Evolutionary conservation across 2,888 invertebrate genomes (phyloP).

Genomic region (Timandra comae): DNA sequence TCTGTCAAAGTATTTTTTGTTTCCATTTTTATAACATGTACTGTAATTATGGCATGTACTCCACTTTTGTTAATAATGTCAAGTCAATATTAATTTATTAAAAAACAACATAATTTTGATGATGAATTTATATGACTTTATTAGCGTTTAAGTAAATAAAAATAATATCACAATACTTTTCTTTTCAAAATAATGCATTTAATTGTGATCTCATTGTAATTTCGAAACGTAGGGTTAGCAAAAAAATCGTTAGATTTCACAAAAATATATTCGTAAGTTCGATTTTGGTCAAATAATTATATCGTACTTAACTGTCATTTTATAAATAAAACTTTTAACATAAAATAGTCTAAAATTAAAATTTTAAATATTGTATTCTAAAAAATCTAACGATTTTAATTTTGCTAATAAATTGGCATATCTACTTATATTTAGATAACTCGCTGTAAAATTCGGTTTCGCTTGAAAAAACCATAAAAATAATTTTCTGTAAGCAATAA

Average conservation of each 20-base stretch:
- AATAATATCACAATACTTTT: conserved; percentile 26
- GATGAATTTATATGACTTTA: conserved; percentile 5
- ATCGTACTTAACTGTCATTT: too few species aligned
- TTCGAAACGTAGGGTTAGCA: conserved; percentile 22
- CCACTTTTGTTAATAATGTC: too few species aligned
- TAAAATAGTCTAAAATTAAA: too few species aligned
- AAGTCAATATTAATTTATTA: too few species aligned
- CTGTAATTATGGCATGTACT: too few species aligned
- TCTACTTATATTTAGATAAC: neutral
- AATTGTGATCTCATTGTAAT: conserved; percentile 63
- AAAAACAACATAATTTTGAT: conserved; percentile 4
- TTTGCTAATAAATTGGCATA: neutral
- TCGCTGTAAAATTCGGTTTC: neutral
- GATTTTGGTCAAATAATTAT: too few species aligned
- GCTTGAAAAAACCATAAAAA: neutral
- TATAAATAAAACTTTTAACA: too few species aligned
- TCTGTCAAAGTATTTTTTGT: too few species aligned
- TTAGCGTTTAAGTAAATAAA: conserved; percentile 23
- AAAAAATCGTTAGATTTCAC: neutral
- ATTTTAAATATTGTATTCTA: neutral
- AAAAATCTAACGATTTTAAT: neutral
- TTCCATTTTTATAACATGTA: too few species aligned
- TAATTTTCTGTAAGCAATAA: neutral
- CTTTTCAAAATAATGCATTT: conserved; percentile 61
- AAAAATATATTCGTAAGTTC: neutral